A percentile compares a stretch with the other conserved stretches of the same genome.
Evolutionary conservation across 2,888 invertebrate genomes (phyloP).

Genomic region (Lymantria dispar): DNA sequence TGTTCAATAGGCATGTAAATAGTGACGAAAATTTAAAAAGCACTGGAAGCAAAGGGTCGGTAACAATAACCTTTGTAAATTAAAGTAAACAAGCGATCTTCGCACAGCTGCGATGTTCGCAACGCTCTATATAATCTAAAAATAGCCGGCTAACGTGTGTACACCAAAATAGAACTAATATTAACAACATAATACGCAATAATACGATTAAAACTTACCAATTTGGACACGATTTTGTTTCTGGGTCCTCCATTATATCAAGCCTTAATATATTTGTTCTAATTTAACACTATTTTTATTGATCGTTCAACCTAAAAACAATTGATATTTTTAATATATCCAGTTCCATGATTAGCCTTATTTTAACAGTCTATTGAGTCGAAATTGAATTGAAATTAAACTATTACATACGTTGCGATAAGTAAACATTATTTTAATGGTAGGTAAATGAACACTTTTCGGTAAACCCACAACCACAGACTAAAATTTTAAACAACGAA

Average conservation of each 20-base stretch:
- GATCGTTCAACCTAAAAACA: constrained; percentile 18
- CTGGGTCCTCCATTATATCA: constrained; percentile 61
- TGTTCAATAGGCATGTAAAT: background rate
- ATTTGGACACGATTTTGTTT: constrained; percentile 72
- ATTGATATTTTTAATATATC: constrained; percentile 28
- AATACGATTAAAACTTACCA: constrained; percentile 64
- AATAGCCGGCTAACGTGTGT: constrained; percentile 68
- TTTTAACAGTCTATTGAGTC: no score
- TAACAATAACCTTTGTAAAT: constrained; percentile 9
- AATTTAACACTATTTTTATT: constrained; percentile 4
- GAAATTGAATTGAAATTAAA: no score
- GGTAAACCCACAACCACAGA: constrained; percentile 44
- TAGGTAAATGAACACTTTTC: constrained; percentile 8
- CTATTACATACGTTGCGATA: no score
- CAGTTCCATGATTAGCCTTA: no score
- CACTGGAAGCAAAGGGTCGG: no score
- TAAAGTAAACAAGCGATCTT: constrained; percentile 62
- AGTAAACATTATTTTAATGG: no score
- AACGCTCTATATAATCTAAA: constrained; percentile 71
- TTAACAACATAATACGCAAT: constrained; percentile 50
- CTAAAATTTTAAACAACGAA: constrained; percentile 4
- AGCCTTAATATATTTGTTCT: constrained; percentile 7
- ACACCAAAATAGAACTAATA: constrained; percentile 67
- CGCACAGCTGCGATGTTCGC: constrained; percentile 59
- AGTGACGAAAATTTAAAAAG: background rate